Evolutionary conservation across 35 echinoderm and acorn worm genomes (phyloP), one percentile per base, ranked within the genome.

Genomic region (Anneissia japonica): DNA sequence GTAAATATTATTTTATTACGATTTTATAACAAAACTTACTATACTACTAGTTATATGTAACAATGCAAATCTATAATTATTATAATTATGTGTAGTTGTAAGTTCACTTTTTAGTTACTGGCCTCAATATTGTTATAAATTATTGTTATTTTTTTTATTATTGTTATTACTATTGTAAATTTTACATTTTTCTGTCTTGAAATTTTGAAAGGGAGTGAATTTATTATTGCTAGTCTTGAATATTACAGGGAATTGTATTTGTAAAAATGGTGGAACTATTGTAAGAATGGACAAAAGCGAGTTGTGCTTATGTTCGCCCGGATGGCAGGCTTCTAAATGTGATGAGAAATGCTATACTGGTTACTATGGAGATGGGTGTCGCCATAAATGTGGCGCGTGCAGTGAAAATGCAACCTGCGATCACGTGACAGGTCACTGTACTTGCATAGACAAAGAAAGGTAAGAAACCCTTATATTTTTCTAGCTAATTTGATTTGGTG

Each of bases 311-410:
- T 81, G 79, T 81, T 30, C 32, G 21, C 79, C 79, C 3, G 79
- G 79, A 9, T 81, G 79, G 79, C 79, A 39, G 23, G 14, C 35
- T 0, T 23, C 23, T 10, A 30, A 81, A 30, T 81, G 79, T 39
- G 32, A 35, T 26, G 36, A 39, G 26, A 37, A 37, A 28, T 81
- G 79, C n/a, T 39, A 3, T 0, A 16, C 17, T 81, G 79, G 79
- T 39, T 81, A 39, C 79, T 81, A 81, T 40, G 79, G 79, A 26
- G 79, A 37, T 28, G 36, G 79, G 11, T 81, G 79, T 81, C n/a
- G 38, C 5, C 79, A 81, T 10, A 29, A 38, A 39, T 81, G 79
- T 81, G 51, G 51, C 11, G 36, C 1, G 26, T 81, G 79, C 30
- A 10, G 38, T 23, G 40, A 81, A 12, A 39, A 39, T 11, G 4